Percentiles rank a stretch among this genome's conserved stretches.
Conservation (phyloP, 1,140 invertebrate species). For the Zaprionus africanus region DNA sequence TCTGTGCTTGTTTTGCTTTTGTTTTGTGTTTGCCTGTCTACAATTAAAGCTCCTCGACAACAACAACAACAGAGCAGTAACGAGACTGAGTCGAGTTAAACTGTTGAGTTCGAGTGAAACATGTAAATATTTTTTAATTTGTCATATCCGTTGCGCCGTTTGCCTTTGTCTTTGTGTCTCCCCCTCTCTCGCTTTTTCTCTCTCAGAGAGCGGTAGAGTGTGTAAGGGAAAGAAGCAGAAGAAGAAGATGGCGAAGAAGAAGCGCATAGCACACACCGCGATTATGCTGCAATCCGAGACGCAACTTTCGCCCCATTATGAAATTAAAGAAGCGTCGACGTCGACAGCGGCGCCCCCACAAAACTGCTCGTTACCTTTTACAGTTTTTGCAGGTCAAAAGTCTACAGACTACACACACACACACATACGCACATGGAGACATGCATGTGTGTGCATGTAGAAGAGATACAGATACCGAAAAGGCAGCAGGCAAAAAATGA, state of each 20-base stretch:
- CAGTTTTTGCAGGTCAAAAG: conserved; percentile 74
- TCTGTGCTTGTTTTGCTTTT: conserved; percentile 28
- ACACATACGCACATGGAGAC: neutral
- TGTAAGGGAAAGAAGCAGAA: conserved; percentile 16
- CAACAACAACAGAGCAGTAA: neutral
- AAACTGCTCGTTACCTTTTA: conserved; percentile 28
- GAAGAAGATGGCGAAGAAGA: conserved; percentile 4
- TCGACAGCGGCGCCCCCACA: conserved; percentile 35
- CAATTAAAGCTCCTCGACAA: conserved; percentile 57
- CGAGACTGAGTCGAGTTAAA: conserved; percentile 2
- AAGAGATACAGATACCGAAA: conserved; percentile 62
- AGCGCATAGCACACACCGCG: conserved; percentile 4
- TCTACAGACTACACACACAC: conserved; percentile 36
- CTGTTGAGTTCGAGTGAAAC: conserved; percentile 46
- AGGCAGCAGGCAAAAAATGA: conserved; percentile 65
- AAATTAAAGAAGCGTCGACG: conserved; percentile 59
- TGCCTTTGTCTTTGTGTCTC: conserved; percentile 35
- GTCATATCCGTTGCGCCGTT: conserved; percentile 63
- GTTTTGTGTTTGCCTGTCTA: conserved; percentile 40
- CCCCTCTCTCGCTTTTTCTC: neutral
- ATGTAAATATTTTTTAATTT: conserved; percentile 71
- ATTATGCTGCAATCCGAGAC: conserved; percentile 59
- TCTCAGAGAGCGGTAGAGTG: conserved; percentile 4
- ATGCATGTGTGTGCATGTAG: conserved; percentile 14
- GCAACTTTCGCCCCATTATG: conserved; percentile 78